Percentiles rank a stretch among this genome's conserved stretches.
Evolutionary conservation across 2,888 invertebrate genomes (phyloP).

Genomic region (Cephus runcator): DNA sequence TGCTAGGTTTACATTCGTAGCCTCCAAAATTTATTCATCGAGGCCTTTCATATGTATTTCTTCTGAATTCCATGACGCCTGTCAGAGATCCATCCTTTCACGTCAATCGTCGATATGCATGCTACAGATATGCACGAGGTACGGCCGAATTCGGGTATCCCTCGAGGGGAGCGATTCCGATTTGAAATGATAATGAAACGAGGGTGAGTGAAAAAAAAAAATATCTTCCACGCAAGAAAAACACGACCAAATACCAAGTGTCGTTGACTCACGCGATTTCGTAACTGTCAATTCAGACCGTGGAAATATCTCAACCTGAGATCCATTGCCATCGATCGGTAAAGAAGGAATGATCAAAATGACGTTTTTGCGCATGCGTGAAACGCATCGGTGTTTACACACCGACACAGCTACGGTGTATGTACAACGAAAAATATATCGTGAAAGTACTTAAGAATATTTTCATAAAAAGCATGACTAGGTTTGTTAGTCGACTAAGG

Average conservation of each 20-base stretch:
- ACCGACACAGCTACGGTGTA: background rate
- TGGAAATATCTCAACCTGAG: background rate
- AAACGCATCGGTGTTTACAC: background rate
- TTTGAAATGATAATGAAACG: background rate
- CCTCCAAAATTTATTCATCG: background rate
- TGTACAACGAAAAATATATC: background rate
- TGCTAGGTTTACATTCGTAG: background rate
- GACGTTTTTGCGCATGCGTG: background rate
- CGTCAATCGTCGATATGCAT: background rate
- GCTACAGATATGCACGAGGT: background rate
- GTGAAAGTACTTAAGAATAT: background rate
- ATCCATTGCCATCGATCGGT: background rate
- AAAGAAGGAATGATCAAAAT: background rate
- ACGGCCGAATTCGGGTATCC: background rate
- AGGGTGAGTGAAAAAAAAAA: background rate
- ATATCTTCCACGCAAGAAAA: background rate
- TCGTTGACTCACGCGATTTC: background rate
- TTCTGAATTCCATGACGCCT: background rate
- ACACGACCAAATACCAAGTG: background rate
- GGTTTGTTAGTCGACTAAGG: background rate
- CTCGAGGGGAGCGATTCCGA: background rate
- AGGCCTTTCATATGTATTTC: background rate
- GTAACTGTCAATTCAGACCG: background rate
- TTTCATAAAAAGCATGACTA: background rate
- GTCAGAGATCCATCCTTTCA: background rate